Conservation (phyloP, 2,888 invertebrate genomes). For the Sinohyriopsis cumingii region DNA sequence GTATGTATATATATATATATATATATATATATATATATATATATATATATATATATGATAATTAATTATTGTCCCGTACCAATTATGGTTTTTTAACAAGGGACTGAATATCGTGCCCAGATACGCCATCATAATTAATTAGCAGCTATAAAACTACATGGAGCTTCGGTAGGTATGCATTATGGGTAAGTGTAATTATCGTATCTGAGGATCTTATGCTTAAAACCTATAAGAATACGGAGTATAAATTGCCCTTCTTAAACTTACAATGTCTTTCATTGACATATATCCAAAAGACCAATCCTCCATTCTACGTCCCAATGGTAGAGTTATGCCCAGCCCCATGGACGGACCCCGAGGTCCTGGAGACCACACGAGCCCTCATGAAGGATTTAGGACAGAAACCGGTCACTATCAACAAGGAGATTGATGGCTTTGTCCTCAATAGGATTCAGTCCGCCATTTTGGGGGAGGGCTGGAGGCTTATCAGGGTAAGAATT, state of each 20-base stretch:
- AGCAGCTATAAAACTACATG: too few relatives aligned
- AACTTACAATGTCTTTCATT: background rate
- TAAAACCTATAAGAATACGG: background rate
- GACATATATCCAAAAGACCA: constrained; percentile 76
- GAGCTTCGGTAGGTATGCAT: too few relatives aligned
- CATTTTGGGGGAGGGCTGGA: constrained; percentile 87
- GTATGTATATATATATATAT: too few relatives aligned
- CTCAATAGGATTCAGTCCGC: constrained; percentile 96
- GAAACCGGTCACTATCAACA: constrained; percentile 87
- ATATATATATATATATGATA: too few relatives aligned
- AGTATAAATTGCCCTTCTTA: background rate
- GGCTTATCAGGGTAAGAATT: constrained; percentile 79
- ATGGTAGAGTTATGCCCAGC: constrained; percentile 94
- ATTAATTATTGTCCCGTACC: too few relatives aligned
- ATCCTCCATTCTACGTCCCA: constrained; percentile 96
- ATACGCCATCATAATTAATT: too few relatives aligned
- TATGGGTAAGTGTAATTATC: background rate
- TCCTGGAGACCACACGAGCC: constrained; percentile 82
- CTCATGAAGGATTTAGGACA: constrained; percentile 92
- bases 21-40: too few relatives aligned
- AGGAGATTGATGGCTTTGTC: constrained; percentile 93
- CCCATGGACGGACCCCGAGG: constrained; percentile 89
- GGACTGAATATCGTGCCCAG: too few relatives aligned
- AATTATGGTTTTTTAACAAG: too few relatives aligned
- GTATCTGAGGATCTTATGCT: too few relatives aligned